Evolutionary conservation across 1,140 invertebrate species (phyloP).

Genomic region (Gryllus bimaculatus): DNA sequence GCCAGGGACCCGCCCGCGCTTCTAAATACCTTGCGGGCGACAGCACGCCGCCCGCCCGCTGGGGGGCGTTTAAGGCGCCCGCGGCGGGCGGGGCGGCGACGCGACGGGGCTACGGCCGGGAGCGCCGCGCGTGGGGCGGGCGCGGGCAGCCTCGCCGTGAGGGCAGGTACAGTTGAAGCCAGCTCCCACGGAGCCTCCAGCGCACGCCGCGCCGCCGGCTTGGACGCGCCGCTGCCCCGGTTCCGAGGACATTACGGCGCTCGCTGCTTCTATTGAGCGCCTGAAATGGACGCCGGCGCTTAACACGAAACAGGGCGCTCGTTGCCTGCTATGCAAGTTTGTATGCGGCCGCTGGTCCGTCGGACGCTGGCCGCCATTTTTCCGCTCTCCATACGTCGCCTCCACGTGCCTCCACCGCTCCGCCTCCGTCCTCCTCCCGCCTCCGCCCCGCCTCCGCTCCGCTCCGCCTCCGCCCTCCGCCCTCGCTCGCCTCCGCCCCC

Average conservation of each 20-base stretch:
- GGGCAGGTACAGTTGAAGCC: neutral
- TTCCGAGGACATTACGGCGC: neutral
- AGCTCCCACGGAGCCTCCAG: neutral
- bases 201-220: too few relatives aligned
- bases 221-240: neutral
- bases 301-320: slow-evolving; percentile 2
- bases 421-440: too few relatives aligned
- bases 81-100: too few relatives aligned
- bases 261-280: neutral
- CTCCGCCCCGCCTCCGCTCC: too few relatives aligned
- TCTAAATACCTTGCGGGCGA: neutral
- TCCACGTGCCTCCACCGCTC: too few relatives aligned
- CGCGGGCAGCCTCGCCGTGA: neutral
- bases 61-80: neutral
- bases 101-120: too few relatives aligned
- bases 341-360: neutral
- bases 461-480: too few relatives aligned
- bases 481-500: too few relatives aligned
- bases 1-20: neutral
- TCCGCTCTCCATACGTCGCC: too few relatives aligned
- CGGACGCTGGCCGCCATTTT: neutral
- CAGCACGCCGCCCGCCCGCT: neutral
- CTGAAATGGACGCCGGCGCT: neutral
- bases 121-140: too few relatives aligned
- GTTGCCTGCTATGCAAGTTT: neutral